Conservation (phyloP, 1,140 invertebrate genomes). For the Drosophila bipectinata region DNA sequence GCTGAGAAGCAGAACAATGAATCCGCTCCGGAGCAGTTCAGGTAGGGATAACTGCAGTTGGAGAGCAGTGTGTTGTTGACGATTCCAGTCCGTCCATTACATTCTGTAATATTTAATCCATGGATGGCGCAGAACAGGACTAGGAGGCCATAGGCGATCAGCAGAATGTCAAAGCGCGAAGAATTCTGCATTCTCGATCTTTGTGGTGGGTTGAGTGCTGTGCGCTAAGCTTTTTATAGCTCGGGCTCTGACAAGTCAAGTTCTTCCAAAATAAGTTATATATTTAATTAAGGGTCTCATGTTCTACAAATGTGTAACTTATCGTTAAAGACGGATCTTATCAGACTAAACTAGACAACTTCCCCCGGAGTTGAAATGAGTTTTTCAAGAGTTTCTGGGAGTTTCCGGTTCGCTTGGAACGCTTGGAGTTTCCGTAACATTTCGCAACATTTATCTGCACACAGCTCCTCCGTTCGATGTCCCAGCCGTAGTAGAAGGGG, state of each 20-base stretch:
- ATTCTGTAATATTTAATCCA: constrained; percentile 48
- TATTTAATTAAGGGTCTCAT: constrained; percentile 73
- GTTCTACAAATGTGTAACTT: constrained; percentile 51
- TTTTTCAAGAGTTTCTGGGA: constrained; percentile 14
- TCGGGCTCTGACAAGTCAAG: constrained; percentile 6
- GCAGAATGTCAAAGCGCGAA: constrained; percentile 29
- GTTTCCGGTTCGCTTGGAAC: constrained; percentile 44
- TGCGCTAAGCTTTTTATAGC: constrained; percentile 68
- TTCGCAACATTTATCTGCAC: constrained; percentile 72
- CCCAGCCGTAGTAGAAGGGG: constrained; percentile 81
- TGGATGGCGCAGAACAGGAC: constrained; percentile 17
- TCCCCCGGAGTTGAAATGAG: constrained; percentile 8
- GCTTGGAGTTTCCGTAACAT: constrained; percentile 61
- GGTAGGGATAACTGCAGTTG: constrained; percentile 43
- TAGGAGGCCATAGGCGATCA: constrained; percentile 17
- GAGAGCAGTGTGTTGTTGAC: constrained; percentile 34
- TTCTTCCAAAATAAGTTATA: constrained; percentile 62
- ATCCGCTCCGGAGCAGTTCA: constrained; percentile 39
- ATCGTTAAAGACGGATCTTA: constrained; percentile 58
- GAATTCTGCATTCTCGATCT: constrained; percentile 57
- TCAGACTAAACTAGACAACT: constrained; percentile 50
- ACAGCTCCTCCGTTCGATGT: constrained; percentile 69
- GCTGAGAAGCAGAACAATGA: constrained; percentile 44
- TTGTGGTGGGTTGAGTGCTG: constrained; percentile 6
- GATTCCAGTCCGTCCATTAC: constrained; percentile 10